Evolutionary conservation across 2,888 invertebrate species (phyloP), one percentile per base, ranked within the genome.

Genomic region (Pimpla rufipes): DNA sequence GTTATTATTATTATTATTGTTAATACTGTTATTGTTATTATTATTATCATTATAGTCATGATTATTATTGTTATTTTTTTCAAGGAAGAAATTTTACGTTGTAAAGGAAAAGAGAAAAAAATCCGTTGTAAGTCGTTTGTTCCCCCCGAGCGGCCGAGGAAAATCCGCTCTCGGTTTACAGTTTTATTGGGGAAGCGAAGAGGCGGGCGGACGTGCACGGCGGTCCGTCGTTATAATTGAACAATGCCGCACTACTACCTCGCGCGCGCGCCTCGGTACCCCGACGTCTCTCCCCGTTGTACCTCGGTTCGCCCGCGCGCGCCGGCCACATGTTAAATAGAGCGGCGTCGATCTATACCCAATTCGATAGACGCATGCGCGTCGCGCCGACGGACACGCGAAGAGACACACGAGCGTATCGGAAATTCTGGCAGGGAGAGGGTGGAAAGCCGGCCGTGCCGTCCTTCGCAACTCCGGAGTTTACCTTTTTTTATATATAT

Each of bases 271-370:
- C 42, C n/a, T 55, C 52, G 35, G 52, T 21, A n/a, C 18, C 59
- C 7, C 23, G n/a, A 47, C 4, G 73, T 29, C 40, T 55, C 29
- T 29, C 70, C 11, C 21, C n/a, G 50, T 47, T 47, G 59, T 62
- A 23, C 37, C 52, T 50, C 35, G n/a, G 57, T 64, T 64, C 67
- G 45, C 55, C 57, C 45, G 76, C 10, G 29, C 45, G 76, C 10
- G 29, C 10, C 55, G 1, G 50, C 29, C 57, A 68, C 59, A 73
- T 74, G 80, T 80, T 83, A 81, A 75, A 83, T 79, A 83, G 79
- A 81, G 80, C 57, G 57, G 66, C 75, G 76, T 82, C 85, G 81
- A 87, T 87, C 87, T 87, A 87, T 87, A 81, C 85, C 81, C 83
- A 80, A 81, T 85, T 59, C 64, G 75, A 50, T 71, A 57, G 23